phyloP scores from a whole-genome alignment of 2,797 vertebrate species.

The Zalophus californianus region DNA sequence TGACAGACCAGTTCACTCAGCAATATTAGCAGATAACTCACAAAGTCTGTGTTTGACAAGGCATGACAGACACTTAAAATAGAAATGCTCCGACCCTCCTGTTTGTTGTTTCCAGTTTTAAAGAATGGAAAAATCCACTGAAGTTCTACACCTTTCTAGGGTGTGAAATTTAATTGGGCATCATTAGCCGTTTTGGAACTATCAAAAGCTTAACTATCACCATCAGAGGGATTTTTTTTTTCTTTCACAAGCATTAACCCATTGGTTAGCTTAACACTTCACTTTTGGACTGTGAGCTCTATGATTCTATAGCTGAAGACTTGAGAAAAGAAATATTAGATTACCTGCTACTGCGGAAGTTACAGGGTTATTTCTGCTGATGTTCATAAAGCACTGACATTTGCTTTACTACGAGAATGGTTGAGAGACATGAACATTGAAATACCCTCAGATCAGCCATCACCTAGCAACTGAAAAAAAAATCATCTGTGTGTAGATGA shows the following conservation, averaged over 20 bases:
- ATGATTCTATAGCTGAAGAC: background rate
- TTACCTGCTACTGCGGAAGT: background rate
- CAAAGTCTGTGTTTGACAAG: background rate
- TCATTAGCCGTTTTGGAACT: background rate
- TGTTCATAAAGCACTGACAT: background rate
- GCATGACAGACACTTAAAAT: background rate
- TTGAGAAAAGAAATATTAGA: background rate
- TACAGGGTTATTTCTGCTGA: background rate
- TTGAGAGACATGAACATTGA: background rate
- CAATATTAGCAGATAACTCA: background rate
- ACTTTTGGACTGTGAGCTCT: background rate
- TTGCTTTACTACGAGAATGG: background rate
- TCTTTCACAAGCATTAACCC: background rate
- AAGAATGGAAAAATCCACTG: background rate
- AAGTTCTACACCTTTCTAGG: background rate
- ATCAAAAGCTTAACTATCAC: background rate
- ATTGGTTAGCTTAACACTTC: background rate
- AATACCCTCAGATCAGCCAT: background rate
- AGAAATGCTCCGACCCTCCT: background rate
- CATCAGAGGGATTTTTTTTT: background rate
- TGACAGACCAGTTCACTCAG: background rate
- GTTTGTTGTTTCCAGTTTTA: conserved; percentile 24
- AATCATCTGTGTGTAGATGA: background rate
- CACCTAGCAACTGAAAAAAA: background rate
- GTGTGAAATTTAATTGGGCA: background rate